Percentiles rank a stretch among this genome's conserved stretches.
phyloP scores from a whole-genome alignment of 2,113 vertebrate genomes.

The Amphilophus citrinellus region DNA sequence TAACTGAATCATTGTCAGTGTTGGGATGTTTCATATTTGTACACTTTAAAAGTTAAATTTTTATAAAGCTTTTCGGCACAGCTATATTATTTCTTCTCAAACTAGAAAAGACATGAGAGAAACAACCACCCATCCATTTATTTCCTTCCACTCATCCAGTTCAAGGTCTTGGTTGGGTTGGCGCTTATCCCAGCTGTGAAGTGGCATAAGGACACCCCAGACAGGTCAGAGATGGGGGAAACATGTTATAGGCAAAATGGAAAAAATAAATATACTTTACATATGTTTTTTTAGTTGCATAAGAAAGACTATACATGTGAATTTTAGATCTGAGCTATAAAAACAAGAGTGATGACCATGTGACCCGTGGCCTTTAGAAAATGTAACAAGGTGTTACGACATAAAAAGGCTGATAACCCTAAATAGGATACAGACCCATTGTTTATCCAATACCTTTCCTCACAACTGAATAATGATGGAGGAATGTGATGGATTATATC shows the following conservation, averaged over 20 bases:
- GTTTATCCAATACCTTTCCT: not conserved
- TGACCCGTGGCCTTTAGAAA: not conserved
- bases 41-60: no score
- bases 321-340: not conserved
- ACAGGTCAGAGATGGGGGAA: rapidly evolving
- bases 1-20: not conserved
- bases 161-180: not conserved
- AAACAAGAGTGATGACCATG: not conserved
- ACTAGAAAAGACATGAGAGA: no score
- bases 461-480: slow-evolving; percentile 4
- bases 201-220: rapidly evolving
- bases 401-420: not conserved
- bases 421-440: not conserved
- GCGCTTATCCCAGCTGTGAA: not conserved
- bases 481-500: slow-evolving; percentile 22
- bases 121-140: no score
- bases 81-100: no score
- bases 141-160: no score
- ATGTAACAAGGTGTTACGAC: not conserved
- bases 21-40: no score
- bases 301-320: not conserved
- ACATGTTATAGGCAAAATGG: not conserved
- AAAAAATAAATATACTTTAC: rapidly evolving
- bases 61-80: no score
- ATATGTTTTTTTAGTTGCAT: not conserved